Conservation (phyloP, 1,140 invertebrate species). For the Lordiphosa stackelbergi region DNA sequence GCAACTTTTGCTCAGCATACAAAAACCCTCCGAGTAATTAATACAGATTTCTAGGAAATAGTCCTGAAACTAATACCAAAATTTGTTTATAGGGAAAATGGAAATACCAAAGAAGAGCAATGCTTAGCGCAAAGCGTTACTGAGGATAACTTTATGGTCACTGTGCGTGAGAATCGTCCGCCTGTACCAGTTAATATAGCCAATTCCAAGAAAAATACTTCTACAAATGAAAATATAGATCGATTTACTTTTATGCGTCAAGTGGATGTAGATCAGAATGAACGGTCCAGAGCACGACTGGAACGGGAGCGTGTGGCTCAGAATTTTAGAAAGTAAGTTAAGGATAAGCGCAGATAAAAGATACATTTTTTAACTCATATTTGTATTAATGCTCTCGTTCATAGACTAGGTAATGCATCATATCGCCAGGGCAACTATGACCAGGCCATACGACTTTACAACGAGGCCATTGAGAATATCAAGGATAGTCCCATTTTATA, state of each 20-base stretch:
- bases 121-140: conserved; percentile 14
- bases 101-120: background rate
- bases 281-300: conserved; percentile 82
- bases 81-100: conserved; percentile 16
- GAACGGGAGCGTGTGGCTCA: conserved; percentile 78
- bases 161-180: conserved; percentile 80
- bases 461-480: conserved; percentile 85
- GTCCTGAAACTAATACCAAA: background rate
- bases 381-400: no score
- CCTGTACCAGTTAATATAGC: background rate
- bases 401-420: conserved; percentile 79
- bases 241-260: conserved; percentile 85
- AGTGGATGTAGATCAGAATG: conserved; percentile 84
- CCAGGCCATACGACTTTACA: conserved; percentile 84
- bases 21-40: conserved; percentile 36
- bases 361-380: no score
- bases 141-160: conserved; percentile 77
- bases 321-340: conserved; percentile 64
- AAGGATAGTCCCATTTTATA: conserved; percentile 86
- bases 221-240: conserved; percentile 67
- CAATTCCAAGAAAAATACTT: conserved; percentile 37
- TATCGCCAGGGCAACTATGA: conserved; percentile 84
- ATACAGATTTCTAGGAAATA: no score
- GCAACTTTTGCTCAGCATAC: conserved; percentile 51
- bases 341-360: no score